Conservation (phyloP, 2,113 vertebrate genomes). For the Elephas maximus region DNA sequence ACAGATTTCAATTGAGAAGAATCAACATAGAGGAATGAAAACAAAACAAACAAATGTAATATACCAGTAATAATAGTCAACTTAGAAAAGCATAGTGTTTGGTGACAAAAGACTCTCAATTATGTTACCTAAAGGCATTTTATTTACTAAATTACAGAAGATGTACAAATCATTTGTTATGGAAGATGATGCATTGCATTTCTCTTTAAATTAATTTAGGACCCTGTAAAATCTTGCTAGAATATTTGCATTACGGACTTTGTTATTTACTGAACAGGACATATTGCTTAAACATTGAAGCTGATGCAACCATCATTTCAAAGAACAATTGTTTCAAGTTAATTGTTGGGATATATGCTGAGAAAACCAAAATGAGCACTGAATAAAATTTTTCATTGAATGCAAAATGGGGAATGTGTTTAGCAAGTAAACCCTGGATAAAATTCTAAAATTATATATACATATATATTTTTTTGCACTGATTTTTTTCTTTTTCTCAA, state of each 20-base stretch:
- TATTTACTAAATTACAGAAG: background rate
- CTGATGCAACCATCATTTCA: background rate
- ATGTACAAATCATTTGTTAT: background rate
- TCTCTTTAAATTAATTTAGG: background rate
- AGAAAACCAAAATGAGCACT: conserved; percentile 65
- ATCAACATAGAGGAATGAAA: background rate
- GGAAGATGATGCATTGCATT: background rate
- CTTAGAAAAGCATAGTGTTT: background rate
- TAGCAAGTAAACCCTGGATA: conserved; percentile 69
- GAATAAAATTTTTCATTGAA: conserved; percentile 67
- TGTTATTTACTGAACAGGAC: background rate
- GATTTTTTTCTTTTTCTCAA: conserved; percentile 69
- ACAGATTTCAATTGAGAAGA: background rate
- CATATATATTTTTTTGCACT: conserved; percentile 29
- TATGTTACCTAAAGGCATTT: background rate
- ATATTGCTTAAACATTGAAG: conserved; percentile 45
- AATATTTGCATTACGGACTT: background rate
- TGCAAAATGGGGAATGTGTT: conserved; percentile 74
- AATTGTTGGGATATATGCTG: conserved; percentile 75
- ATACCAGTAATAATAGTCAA: background rate
- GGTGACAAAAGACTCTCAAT: background rate
- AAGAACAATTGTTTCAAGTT: conserved; percentile 51
- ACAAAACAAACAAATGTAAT: background rate
- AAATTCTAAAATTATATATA: conserved; percentile 71
- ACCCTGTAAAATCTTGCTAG: background rate